A percentile compares a stretch with the other conserved stretches of the same genome.
phyloP scores from a whole-genome alignment of 2,797 vertebrate genomes.

The Falco peregrinus region DNA sequence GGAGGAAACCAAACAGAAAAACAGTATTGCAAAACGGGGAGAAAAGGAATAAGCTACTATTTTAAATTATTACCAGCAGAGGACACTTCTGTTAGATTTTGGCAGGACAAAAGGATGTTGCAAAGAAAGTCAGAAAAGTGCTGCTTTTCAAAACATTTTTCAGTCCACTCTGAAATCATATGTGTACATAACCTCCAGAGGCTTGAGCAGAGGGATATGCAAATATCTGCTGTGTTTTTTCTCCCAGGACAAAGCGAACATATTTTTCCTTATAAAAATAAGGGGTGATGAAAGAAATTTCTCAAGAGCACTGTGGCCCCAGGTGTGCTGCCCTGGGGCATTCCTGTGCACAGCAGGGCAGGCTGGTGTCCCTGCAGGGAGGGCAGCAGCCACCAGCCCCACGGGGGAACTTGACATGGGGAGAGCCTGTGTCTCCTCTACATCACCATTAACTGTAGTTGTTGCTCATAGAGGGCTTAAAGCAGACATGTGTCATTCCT shows the following conservation, averaged over 20 bases:
- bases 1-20: neutral
- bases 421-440: neutral
- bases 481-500: accelerated
- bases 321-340: neutral
- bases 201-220: neutral
- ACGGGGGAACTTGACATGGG: accelerated
- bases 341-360: neutral
- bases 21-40: neutral
- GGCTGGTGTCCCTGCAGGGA: neutral
- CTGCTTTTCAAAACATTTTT: neutral
- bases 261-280: neutral
- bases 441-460: neutral
- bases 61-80: neutral
- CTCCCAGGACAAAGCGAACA: neutral
- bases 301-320: neutral
- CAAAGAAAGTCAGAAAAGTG: neutral
- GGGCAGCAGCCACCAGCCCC: neutral
- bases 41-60: neutral
- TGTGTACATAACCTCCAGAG: neutral
- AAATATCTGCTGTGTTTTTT: neutral
- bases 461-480: neutral
- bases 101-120: neutral
- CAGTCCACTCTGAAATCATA: neutral
- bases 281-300: neutral
- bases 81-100: neutral